Conservation (phyloP, 2,113 vertebrate genomes). For the Zosterops hypoxanthus region DNA sequence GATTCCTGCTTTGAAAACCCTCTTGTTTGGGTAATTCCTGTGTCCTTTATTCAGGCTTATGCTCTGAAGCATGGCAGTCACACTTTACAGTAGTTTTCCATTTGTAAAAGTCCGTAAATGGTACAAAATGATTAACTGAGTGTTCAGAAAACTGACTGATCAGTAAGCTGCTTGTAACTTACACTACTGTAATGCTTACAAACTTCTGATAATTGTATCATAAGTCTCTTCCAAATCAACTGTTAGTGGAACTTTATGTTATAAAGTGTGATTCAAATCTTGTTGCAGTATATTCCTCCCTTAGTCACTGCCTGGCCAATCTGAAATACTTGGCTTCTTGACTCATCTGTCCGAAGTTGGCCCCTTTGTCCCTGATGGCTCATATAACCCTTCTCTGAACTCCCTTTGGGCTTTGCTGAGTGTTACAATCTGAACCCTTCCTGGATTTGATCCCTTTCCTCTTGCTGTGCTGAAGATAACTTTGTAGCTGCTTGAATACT, state of each 20-base stretch:
- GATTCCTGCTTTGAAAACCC: not conserved
- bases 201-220: not conserved
- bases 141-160: not conserved
- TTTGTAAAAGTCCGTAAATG: not conserved
- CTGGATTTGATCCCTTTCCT: conserved; percentile 41
- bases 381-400: conserved; percentile 53
- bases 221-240: not conserved
- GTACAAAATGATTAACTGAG: not conserved
- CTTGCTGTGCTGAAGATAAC: not conserved
- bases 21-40: not conserved
- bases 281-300: not conserved
- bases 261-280: conserved; percentile 19
- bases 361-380: not conserved
- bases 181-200: not conserved
- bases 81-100: not conserved
- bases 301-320: conserved; percentile 44
- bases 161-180: not conserved
- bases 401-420: conserved; percentile 46
- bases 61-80: not conserved
- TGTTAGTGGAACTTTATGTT: conserved; percentile 6
- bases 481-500: not conserved
- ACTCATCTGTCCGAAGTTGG: conserved; percentile 51
- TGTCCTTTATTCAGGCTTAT: not conserved
- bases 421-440: conserved; percentile 43
- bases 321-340: conserved; percentile 58